phyloP scores from a whole-genome alignment of 2,797 vertebrate genomes.

The Menidia menidia region DNA sequence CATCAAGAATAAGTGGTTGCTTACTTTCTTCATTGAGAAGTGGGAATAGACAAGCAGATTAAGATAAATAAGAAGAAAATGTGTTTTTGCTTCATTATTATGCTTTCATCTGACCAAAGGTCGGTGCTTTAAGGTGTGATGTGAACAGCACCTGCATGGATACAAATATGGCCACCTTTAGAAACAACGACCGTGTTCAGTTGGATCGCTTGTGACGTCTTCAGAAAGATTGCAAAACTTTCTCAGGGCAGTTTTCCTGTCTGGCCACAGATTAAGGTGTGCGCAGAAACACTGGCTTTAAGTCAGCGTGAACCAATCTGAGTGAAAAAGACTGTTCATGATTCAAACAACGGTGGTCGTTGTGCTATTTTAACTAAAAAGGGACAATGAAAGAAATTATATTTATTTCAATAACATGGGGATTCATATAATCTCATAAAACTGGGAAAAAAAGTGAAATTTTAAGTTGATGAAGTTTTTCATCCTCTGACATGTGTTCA shows the following conservation, averaged over 20 bases:
- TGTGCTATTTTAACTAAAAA: neutral
- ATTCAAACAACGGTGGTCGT: neutral
- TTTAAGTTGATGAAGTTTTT: too few species aligned
- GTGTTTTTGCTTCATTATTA: neutral
- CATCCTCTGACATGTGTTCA: neutral
- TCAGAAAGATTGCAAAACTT: neutral
- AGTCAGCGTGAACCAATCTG: too few species aligned
- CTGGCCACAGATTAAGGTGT: neutral
- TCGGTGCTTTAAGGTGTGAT: neutral
- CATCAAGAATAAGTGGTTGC: neutral
- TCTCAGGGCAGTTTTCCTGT: neutral
- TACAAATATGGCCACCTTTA: too few species aligned
- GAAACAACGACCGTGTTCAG: too few species aligned
- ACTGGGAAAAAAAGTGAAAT: too few species aligned
- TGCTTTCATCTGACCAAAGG: neutral
- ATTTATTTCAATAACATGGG: too few species aligned
- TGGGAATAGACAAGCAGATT: neutral
- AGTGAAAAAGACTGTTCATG: neutral
- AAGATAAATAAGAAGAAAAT: neutral
- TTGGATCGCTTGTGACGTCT: neutral
- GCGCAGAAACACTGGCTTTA: neutral
- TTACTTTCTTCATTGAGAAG: neutral
- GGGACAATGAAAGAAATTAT: neutral
- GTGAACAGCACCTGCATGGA: too few species aligned
- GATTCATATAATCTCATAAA: too few species aligned